Evolutionary conservation across 2,888 invertebrate genomes (phyloP), one percentile per base, ranked within the genome.

Genomic region (Coelinius sp.): DNA sequence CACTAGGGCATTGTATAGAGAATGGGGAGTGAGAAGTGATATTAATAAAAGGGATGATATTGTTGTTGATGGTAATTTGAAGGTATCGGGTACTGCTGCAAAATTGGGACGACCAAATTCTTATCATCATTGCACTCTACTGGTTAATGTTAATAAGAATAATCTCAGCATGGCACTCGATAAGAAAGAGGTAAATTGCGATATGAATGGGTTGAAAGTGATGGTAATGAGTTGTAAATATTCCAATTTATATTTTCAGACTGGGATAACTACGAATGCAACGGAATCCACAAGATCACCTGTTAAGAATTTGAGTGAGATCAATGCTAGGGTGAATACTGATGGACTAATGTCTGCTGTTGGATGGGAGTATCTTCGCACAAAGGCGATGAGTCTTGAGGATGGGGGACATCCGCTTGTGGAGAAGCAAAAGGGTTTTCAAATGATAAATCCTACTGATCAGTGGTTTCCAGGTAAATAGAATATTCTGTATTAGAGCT

Each of bases 51-150:
- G 59, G 17, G 95, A 98, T 85, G 98, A 98, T 88, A 93, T 99
- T 80, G 89, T 95, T 73, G 89, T 97, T 73, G 91, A 94, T 86
- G 92, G 93, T 69, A 92, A 92, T 86, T 92, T 91, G 81, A 94
- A 94, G 91, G 94, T 94, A 80, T 98, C 98, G 81, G 99, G 98
- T 79, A 97, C 97, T 64, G 98, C 99, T 63, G 94, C 98, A 0
- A 97, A 97, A 89, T 89, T 98, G 72, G 96, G 96, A 73, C 91
- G 93, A 77, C 91, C 93, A 8, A 94, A 94, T 83, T 95, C 96
- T n/a, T 99, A 99, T 89, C 99, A 99, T 87, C 99, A 99, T 88
- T 97, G 97, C 88, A 99, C 99, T 2, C 91, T 99, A 78, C 90
- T 98, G 86, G 94, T 98, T 75, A 92, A 95, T 83, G 94, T 94